A percentile compares a stretch with the other conserved stretches of the same genome.
phyloP scores from a whole-genome alignment of 2,797 vertebrate genomes.

The Prionace glauca region DNA sequence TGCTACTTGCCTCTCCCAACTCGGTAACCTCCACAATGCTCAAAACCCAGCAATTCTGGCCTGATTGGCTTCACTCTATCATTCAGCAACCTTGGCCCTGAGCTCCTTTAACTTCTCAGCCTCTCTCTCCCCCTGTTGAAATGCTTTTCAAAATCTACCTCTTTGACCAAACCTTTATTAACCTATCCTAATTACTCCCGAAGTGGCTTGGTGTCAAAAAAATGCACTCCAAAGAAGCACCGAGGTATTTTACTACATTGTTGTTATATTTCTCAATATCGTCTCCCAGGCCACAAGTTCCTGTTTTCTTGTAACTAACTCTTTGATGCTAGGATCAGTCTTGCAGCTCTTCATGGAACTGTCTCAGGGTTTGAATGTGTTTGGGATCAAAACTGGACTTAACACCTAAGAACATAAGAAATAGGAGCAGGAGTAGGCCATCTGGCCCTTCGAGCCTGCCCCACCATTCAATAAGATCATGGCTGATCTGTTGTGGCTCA shows the following conservation, averaged over 20 bases:
- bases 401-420: no score
- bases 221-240: no score
- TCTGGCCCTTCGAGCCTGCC: no score
- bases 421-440: no score
- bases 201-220: background rate
- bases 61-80: background rate
- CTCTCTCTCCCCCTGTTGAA: background rate
- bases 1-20: background rate
- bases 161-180: background rate
- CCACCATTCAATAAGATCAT: no score
- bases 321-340: background rate
- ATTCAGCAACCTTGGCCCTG: background rate
- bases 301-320: background rate
- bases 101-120: background rate
- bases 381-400: background rate
- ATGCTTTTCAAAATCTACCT: background rate
- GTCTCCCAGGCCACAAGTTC: background rate
- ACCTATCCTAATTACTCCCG: background rate
- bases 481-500: no score
- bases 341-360: background rate
- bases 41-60: background rate
- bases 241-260: background rate
- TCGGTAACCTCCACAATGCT: no score
- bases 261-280: background rate
- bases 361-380: no score